Base-by-base conservation (phyloP, 1,140 invertebrate species). In the Oryzaephilus surinamensis region DNA sequence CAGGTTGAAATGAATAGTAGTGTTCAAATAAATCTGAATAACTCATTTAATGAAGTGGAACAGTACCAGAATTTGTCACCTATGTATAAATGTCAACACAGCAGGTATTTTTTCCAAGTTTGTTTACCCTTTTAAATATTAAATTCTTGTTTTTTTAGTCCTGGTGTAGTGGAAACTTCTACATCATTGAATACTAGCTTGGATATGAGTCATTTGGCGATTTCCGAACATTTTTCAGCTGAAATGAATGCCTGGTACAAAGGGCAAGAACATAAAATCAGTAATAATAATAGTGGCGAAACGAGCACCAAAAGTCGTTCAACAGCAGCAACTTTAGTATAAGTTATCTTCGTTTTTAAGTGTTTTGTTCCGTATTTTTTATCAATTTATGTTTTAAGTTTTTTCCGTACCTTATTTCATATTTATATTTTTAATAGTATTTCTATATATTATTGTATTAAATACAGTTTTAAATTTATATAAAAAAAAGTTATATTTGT, bases 201-300 rank as follows among this genome's bases (percentile, higher is more conserved):
- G 12, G 50, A 55, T 43, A 21, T 54, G 8, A 50, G 39, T 26
- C 50, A 52, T 16, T 26, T 56, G 33, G 31, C 55, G 12, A 35
- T 21, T 20, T 21, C 55, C 4, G 51, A 58, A 37, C 42, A 52
- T 36, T 58, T 57, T 42, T 52, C 59, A 5, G 51, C 48, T 19
- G 56, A 61, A 47, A 58, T 58, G 50, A 60, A 58, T 37, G 51
- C 54, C 14, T 61, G 59, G 59, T 61, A 58, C 26, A 48, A 58
- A 43, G 51, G 46, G 32, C 52, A 55, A 19, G n/a, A n/a, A n/a
- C 49, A 55, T 16, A 46, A 55, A 13, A 12, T 36, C 1, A 43
- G 51, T 13, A 49, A 50, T 32, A 50, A 53, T 20, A 54, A 52
- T 39, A 49, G 43, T 16, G 43, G 43, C 30, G 26, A 30, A 18